Percentiles rank a stretch among this genome's conserved stretches.
These are phyloP conservation scores for Centropyge bicolor DNA, from an alignment of 2,797 vertebrate species.

Conservation along the genomic window DNA sequence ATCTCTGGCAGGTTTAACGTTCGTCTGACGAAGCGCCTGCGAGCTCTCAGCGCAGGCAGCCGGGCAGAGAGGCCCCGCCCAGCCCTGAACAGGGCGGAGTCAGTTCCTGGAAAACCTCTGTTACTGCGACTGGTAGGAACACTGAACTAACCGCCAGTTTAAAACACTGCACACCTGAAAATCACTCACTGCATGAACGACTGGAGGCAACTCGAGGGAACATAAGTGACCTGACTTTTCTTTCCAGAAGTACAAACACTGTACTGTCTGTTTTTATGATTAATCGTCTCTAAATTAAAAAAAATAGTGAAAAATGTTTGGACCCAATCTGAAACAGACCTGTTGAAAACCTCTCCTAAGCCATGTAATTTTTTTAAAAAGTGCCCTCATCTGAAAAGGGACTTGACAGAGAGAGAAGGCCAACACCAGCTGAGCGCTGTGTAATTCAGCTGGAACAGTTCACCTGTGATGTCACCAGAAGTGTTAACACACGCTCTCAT, in stretches of 20 bases:
- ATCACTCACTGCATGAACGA: background rate
- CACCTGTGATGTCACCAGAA: background rate
- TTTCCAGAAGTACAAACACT: too few relatives aligned
- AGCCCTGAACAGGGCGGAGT: conserved; percentile 89
- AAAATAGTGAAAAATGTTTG: too few relatives aligned
- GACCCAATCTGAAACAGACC: too few relatives aligned
- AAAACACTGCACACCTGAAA: background rate
- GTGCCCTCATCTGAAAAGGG: too few relatives aligned
- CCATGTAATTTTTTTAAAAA: too few relatives aligned
- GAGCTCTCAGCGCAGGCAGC: conserved; percentile 89
- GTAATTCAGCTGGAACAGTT: background rate
- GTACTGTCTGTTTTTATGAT: too few relatives aligned
- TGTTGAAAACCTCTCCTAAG: too few relatives aligned
- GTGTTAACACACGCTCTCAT: background rate
- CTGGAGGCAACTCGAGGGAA: too few relatives aligned
- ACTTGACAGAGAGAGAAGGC: too few relatives aligned
- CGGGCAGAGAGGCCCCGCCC: conserved; percentile 91
- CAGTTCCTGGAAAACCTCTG: conserved; percentile 89
- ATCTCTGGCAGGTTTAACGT: conserved; percentile 90
- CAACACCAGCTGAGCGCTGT: too few relatives aligned
- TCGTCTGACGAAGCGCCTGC: conserved; percentile 93
- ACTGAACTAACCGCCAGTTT: background rate
- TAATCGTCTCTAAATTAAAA: too few relatives aligned
- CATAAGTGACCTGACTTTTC: too few relatives aligned
- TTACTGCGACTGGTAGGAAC: conserved; percentile 79